Conservation (phyloP, 2,888 invertebrate genomes). For the Cataglyphis livida region DNA sequence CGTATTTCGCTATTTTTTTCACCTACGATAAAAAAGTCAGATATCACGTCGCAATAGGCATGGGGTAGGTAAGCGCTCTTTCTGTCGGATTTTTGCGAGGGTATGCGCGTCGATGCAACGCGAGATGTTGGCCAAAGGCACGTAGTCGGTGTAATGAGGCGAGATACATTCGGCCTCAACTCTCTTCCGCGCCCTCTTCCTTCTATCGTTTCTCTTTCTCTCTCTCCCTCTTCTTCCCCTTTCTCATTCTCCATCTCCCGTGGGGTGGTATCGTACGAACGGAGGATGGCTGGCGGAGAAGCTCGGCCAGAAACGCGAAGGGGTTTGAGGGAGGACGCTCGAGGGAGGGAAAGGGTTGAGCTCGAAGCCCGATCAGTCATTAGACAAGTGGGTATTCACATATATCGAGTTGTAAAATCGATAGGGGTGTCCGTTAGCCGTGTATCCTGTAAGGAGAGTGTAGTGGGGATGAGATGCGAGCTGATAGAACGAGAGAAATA, state of each 20-base stretch:
- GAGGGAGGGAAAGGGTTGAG: constrained; percentile 81
- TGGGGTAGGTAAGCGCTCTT: constrained; percentile 51
- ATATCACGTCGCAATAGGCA: constrained; percentile 60
- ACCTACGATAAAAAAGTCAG: constrained; percentile 57
- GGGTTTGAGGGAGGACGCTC: constrained; percentile 65
- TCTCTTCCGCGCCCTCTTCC: constrained; percentile 41
- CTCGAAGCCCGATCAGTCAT: constrained; percentile 85
- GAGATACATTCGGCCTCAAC: constrained; percentile 77
- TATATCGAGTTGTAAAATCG: constrained; percentile 86
- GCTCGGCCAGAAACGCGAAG: constrained; percentile 69
- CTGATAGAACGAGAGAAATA: constrained; percentile 66
- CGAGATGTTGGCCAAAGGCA: constrained; percentile 78
- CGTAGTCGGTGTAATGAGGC: constrained; percentile 82
- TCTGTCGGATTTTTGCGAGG: constrained; percentile 72
- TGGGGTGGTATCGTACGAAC: constrained; percentile 59
- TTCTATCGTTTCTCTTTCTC: constrained; percentile 49
- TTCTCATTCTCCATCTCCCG: constrained; percentile 53
- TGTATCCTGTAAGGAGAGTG: constrained; percentile 84
- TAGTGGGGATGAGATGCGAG: constrained; percentile 83
- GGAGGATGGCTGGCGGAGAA: constrained; percentile 72
- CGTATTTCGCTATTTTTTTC: constrained; percentile 34
- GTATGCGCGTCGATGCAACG: constrained; percentile 75
- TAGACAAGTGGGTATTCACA: constrained; percentile 86
- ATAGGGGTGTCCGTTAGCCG: constrained; percentile 85
- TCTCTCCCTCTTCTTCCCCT: constrained; percentile 45